Percentiles rank a stretch among this genome's conserved stretches.
Conservation (phyloP, 2,888 invertebrate genomes). For the Coenonympha arcania region DNA sequence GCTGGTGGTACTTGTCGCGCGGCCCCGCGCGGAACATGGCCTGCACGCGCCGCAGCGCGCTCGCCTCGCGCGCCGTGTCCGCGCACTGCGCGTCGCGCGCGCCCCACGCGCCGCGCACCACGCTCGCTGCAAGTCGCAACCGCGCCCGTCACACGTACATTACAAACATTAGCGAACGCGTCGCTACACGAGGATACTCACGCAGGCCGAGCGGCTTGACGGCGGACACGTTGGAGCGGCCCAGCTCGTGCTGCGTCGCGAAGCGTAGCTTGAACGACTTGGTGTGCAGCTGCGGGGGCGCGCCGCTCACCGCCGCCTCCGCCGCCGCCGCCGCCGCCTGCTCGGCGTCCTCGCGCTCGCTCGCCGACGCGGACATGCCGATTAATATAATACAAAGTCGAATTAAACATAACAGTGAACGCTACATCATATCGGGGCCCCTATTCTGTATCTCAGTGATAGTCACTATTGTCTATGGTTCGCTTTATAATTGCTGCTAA, state of each 20-base stretch:
- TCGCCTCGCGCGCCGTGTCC: constrained; percentile 18
- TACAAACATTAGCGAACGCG: background rate
- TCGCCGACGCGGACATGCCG: constrained; percentile 9
- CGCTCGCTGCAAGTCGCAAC: constrained; percentile 39
- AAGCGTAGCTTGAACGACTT: constrained; percentile 59
- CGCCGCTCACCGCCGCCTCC: constrained; percentile 13
- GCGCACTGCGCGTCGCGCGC: constrained; percentile 31
- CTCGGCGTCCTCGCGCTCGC: background rate
- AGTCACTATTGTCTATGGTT: too few relatives aligned
- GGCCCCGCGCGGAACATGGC: constrained; percentile 43
- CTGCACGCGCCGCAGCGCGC: constrained; percentile 35
- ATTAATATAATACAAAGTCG: too few relatives aligned
- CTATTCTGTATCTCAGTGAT: too few relatives aligned
- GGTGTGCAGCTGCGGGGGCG: constrained; percentile 1
- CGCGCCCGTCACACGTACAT: background rate
- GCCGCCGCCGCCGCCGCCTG: background rate
- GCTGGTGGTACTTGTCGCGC: constrained; percentile 34
- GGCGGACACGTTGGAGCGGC: constrained; percentile 58
- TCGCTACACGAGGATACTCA: constrained; percentile 42
- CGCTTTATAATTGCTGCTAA: too few relatives aligned
- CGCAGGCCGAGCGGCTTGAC: constrained; percentile 53
- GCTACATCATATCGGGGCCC: too few relatives aligned
- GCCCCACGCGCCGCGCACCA: constrained; percentile 52
- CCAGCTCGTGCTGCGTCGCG: constrained; percentile 55
- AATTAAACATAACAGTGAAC: too few relatives aligned